Conservation (phyloP, 1,140 invertebrate species). For the Pomacea maculata region DNA sequence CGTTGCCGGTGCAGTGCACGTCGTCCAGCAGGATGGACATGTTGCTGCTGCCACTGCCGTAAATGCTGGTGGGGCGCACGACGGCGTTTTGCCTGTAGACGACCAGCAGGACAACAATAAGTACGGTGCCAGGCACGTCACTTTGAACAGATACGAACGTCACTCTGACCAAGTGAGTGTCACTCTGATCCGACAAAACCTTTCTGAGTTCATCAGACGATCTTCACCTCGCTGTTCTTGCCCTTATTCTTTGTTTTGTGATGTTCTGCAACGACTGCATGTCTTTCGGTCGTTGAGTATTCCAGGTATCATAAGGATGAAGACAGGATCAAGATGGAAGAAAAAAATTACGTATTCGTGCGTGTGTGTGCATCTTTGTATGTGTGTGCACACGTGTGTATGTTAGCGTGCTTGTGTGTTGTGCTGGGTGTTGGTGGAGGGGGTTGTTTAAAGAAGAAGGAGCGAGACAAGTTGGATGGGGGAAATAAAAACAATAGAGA, state of each 20-base stretch:
- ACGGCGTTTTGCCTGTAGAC: constrained; percentile 29
- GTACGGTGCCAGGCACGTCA: background rate
- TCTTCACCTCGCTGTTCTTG: too few species aligned
- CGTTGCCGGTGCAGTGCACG: constrained; percentile 76
- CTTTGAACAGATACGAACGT: too few species aligned
- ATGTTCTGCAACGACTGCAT: too few species aligned
- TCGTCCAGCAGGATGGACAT: constrained; percentile 78
- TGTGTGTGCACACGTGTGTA: background rate
- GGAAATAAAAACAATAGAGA: too few species aligned
- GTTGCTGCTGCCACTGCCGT: constrained; percentile 25
- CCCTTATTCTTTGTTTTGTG: too few species aligned
- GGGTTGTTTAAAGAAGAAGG: background rate
- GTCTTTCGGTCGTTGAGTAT: too few species aligned
- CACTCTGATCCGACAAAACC: too few species aligned
- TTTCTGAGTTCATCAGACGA: too few species aligned
- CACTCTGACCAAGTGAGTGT: too few species aligned
- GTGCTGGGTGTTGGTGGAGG: background rate
- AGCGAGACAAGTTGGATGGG: too few species aligned
- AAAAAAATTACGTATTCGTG: background rate
- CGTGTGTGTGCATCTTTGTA: background rate
- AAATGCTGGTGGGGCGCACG: constrained; percentile 25
- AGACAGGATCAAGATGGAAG: too few species aligned
- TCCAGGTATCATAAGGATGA: too few species aligned
- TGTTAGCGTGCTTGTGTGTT: background rate
- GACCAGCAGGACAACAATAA: background rate